phyloP scores from a whole-genome alignment of 2,113 vertebrate genomes.

The Rhea pennata region DNA sequence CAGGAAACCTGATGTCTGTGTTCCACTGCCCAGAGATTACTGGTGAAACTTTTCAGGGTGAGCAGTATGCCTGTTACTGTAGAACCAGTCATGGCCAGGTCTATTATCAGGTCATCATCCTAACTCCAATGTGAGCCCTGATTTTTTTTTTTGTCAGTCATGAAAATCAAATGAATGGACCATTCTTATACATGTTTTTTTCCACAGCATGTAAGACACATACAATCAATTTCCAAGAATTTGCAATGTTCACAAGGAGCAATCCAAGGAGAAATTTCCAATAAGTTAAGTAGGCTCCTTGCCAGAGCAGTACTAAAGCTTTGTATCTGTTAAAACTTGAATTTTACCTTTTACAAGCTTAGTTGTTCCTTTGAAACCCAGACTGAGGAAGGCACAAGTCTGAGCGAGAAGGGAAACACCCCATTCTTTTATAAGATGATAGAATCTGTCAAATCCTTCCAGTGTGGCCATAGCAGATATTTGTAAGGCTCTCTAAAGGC shows the following conservation, averaged over 20 bases:
- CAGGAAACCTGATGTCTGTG: constrained; percentile 40
- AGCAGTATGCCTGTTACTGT: not conserved
- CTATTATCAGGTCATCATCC: constrained; percentile 9
- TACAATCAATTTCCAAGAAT: constrained; percentile 22
- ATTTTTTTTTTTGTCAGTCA: not conserved
- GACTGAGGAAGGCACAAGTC: not conserved
- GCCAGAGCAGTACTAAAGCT: not conserved
- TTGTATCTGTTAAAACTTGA: not conserved
- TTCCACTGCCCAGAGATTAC: not conserved
- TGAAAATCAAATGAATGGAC: constrained; percentile 56
- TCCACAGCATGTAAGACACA: constrained; percentile 38
- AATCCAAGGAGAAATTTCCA: not conserved
- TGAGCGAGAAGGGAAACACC: not conserved
- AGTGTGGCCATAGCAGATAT: not conserved
- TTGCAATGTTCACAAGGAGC: constrained; percentile 23
- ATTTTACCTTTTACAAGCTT: not conserved
- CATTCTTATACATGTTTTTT: constrained; percentile 66
- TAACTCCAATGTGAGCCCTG: not conserved
- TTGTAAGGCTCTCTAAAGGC: not conserved
- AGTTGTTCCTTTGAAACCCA: not conserved
- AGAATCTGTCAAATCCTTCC: not conserved
- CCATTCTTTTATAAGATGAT: not conserved
- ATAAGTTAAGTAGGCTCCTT: not conserved
- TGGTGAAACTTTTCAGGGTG: not conserved
- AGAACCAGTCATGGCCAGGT: not conserved